These are phyloP conservation scores for Megaleporinus macrocephalus DNA, from an alignment of 2,113 vertebrate species.

Conservation along the genomic window DNA sequence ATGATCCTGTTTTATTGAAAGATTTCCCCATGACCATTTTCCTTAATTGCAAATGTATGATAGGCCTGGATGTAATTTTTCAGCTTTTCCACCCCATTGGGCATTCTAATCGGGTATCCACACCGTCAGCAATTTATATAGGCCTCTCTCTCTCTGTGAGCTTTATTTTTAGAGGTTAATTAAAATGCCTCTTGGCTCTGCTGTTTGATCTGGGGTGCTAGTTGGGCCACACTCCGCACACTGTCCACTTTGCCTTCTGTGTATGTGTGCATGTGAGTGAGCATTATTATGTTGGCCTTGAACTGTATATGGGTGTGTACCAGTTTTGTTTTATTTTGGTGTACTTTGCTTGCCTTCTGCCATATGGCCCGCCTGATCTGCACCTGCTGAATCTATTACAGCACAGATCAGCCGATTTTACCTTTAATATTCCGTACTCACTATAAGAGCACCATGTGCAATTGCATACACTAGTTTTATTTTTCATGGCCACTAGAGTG, in stretches of 20 bases:
- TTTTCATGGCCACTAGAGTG: not conserved
- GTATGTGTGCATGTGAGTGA: not conserved
- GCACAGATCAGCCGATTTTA: not conserved
- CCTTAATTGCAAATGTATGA: not conserved
- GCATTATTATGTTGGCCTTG: not conserved
- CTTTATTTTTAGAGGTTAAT: slow-evolving; percentile 39
- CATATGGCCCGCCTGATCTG: not conserved
- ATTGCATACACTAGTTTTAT: not conserved
- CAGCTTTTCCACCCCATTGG: slow-evolving; percentile 17
- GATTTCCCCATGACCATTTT: not conserved
- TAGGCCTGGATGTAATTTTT: slow-evolving; percentile 10
- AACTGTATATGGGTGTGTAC: not conserved
- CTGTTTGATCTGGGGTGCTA: slow-evolving; percentile 9
- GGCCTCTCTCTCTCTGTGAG: not conserved
- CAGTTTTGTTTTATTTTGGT: not conserved
- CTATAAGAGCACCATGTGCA: not conserved
- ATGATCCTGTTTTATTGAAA: not conserved
- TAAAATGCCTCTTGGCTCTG: slow-evolving; percentile 18
- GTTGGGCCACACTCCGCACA: slow-evolving; percentile 3
- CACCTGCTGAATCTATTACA: not conserved
- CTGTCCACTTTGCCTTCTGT: not conserved
- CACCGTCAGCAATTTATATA: slow-evolving; percentile 5
- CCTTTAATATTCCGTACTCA: not conserved
- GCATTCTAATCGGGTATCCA: not conserved
- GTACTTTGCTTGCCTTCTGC: not conserved